These are phyloP conservation scores for Hypsibius dujardini DNA, from an alignment of 1,140 invertebrate species.

Conservation along the genomic window DNA sequence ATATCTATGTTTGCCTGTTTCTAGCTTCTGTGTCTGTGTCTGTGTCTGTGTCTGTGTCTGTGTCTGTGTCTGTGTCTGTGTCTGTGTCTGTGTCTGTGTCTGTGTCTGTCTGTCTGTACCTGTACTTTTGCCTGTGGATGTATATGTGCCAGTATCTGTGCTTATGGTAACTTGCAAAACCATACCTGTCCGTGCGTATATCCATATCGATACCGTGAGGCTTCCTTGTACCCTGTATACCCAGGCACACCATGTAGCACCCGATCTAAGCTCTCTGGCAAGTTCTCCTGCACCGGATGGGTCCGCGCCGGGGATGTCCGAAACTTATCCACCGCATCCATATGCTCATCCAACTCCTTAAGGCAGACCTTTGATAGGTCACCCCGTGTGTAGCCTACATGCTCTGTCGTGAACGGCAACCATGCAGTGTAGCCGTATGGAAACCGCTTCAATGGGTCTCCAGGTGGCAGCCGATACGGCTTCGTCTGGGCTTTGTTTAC, in stretches of 20 bases:
- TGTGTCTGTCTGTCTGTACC: too few relatives aligned
- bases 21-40: too few relatives aligned
- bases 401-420: constrained; percentile 12
- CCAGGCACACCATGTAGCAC: background rate
- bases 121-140: too few relatives aligned
- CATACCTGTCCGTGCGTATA: background rate
- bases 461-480: constrained; percentile 15
- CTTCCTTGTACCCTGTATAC: constrained; percentile 15
- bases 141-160: too few relatives aligned
- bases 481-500: background rate
- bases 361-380: constrained; percentile 1
- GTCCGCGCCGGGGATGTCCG: background rate
- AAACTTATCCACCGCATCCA: background rate
- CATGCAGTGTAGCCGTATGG: background rate
- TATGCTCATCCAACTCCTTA: background rate
- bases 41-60: too few relatives aligned
- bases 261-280: background rate
- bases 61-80: too few relatives aligned
- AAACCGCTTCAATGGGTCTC: background rate
- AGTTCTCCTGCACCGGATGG: background rate
- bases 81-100: too few relatives aligned
- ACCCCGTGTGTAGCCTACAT: background rate
- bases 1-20: too few relatives aligned
- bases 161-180: too few relatives aligned
- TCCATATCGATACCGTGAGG: constrained; percentile 1